These are phyloP conservation scores for Diaperis boleti DNA, from an alignment of 2,888 invertebrate genomes.

Conservation along the genomic window DNA sequence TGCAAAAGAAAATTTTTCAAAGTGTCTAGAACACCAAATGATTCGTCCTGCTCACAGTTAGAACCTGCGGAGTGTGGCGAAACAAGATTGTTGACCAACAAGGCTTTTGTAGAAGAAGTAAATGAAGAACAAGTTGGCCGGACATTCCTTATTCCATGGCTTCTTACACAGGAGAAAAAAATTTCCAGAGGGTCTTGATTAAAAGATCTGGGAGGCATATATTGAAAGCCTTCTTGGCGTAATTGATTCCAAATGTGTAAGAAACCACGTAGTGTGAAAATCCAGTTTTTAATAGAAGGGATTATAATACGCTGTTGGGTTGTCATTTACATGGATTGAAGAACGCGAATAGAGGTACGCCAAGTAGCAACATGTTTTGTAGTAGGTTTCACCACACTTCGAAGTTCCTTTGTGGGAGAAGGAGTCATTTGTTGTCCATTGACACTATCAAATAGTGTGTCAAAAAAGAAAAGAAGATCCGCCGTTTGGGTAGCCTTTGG, in stretches of 20 bases:
- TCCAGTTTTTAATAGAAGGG: neutral
- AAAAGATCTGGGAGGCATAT: slow-evolving; percentile 8
- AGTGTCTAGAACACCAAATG: slow-evolving; percentile 25
- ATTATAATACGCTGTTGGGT: too few relatives aligned
- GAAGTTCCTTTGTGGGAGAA: too few relatives aligned
- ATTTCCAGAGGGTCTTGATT: slow-evolving; percentile 46
- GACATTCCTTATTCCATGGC: slow-evolving; percentile 39
- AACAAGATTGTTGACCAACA: slow-evolving; percentile 44
- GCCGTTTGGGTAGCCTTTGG: too few relatives aligned
- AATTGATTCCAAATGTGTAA: too few relatives aligned
- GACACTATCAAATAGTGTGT: too few relatives aligned
- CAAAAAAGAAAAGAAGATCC: too few relatives aligned
- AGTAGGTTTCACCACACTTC: too few relatives aligned
- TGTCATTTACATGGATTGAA: too few relatives aligned
- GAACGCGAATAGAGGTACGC: too few relatives aligned
- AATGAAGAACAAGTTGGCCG: slow-evolving; percentile 44
- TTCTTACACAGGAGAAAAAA: slow-evolving; percentile 41
- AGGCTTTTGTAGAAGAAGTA: slow-evolving; percentile 37
- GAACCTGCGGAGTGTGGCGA: slow-evolving; percentile 35
- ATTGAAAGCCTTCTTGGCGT: too few relatives aligned
- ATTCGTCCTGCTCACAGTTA: slow-evolving; percentile 42
- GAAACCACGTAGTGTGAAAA: neutral
- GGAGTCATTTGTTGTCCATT: too few relatives aligned
- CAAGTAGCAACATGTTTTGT: too few relatives aligned
- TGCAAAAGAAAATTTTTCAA: slow-evolving; percentile 28